Base-by-base conservation (phyloP, 2,797 vertebrate species). In the Etheostoma perlongum region DNA sequence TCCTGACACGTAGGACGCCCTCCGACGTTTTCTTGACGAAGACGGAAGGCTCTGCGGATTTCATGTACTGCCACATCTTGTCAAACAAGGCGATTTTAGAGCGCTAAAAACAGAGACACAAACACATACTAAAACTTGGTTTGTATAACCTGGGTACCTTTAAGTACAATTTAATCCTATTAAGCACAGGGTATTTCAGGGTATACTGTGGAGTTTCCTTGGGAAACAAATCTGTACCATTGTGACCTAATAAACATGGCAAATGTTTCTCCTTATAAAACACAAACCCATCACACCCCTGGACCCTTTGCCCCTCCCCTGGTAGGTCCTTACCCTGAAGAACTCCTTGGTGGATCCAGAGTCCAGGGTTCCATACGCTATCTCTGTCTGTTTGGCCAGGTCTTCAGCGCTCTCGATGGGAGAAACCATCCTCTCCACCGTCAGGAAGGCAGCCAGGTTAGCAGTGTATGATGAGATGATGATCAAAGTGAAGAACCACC, bases 51-150 rank as follows among this genome's bases (percentile, higher is more conserved):
- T 99, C 98, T 60, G 98, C 98, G 11, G 96, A 97, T 93, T 97
- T 97, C 98, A 99, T 99, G 92, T 99, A 99, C 86, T 97, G 97
- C 98, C 98, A 99, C 98, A 99, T 99, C 95, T 99, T 99, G 94
- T 99, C 98, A 93, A 99, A 99, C 74, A 99, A 95, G 80, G 98
- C 98, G 51, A 99, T 99, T 95, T 99, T 99, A 84, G 98, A 99
- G 87, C 98, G 97, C 98, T 99, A 54, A 54, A 84, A 58, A 36
- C 13, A 59, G 51, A 81, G 48, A 76, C 2, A 81, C 3, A 74
- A 19, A 62, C 36, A 74, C 7, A 71, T 33, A 25, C 8, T 7
- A 30, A 16, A 36, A n/a, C 13, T 54, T 30, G 6, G 25, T 36
- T 62, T 51, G 14, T 27, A 19, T 7, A 54, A 33, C 25, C 8